A percentile compares a stretch with the other conserved stretches of the same genome.
Evolutionary conservation across 2,888 invertebrate species (phyloP).

Genomic region (Erannis defoliaria): DNA sequence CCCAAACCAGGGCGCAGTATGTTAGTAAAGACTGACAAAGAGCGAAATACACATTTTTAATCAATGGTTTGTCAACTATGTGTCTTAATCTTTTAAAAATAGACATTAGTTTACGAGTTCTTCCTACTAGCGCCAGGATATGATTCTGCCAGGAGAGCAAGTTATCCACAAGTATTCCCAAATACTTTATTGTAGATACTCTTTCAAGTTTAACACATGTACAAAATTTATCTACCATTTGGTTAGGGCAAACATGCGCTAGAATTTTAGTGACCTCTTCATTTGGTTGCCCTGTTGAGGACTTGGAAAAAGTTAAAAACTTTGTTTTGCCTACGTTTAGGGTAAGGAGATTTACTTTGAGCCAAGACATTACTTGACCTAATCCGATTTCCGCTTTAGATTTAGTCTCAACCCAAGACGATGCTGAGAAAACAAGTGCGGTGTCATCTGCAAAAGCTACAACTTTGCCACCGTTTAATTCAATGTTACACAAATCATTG

Average conservation of each 20-base stretch:
- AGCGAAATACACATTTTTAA: neutral
- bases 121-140: neutral
- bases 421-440: neutral
- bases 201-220: neutral
- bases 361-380: neutral
- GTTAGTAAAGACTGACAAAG: neutral
- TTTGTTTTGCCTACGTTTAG: constrained; percentile 1
- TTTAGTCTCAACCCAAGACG: neutral
- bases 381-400: neutral
- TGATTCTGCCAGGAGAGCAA: neutral
- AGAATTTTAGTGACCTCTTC: neutral
- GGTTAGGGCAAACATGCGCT: neutral
- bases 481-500: too few species aligned
- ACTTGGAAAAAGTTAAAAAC: constrained; percentile 2
- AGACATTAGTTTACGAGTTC: constrained; percentile 1
- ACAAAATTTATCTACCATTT: neutral
- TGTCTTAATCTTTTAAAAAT: neutral
- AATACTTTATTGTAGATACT: neutral
- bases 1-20: neutral
- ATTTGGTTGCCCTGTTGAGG: neutral
- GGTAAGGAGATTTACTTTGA: neutral
- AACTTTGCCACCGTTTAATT: neutral
- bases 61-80: neutral
- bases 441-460: constrained; percentile 7
- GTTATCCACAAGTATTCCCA: neutral